Evolutionary conservation across 2,888 invertebrate genomes (phyloP), one percentile per base, ranked within the genome.

Genomic region (Polydrusus pterygomalis): DNA sequence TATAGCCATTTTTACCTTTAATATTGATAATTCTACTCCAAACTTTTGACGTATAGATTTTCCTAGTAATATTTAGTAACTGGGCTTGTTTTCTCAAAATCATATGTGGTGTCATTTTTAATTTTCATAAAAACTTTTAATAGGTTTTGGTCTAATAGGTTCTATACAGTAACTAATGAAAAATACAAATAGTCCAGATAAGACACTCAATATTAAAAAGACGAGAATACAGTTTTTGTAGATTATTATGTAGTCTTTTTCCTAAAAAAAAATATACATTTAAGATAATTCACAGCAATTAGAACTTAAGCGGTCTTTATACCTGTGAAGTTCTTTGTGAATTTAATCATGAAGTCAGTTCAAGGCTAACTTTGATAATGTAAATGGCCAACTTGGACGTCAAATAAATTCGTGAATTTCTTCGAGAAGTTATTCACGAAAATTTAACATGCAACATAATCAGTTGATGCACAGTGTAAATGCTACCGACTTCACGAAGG

Each of bases 211-310:
- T 45, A 85, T 84, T 56, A 91, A 80, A 65, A 90, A 81, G 30
- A 86, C 82, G 13, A 90, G 80, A 13, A 90, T 85, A 45, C 88
- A 81, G 62, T 88, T 85, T 79, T 90, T 88, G 87, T 90, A 90
- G 68, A 91, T 84, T 78, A 89, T 89, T 34, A 88, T 83, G 77
- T 89, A 89, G 82, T 91, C 91, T 76, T 89, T 90, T 47, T 89
- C 87, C 91, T 91, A 85, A 47, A 47, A 43, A 47, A 43, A n/a
- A 43, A 5, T 9, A 43, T n/a, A 13, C 3, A 13, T 13, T 43
- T n/a, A 43, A 43, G n/a, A n/a, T 1, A 43, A n/a, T 47, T 47
- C 15, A 13, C 15, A 13, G n/a, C 15, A n/a, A n/a, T n/a, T n/a
- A n/a, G n/a, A n/a, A n/a, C n/a, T n/a, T n/a, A n/a, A n/a, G n/a